phyloP scores from a whole-genome alignment of 1,140 invertebrate species.

The Cydia fagiglandana region DNA sequence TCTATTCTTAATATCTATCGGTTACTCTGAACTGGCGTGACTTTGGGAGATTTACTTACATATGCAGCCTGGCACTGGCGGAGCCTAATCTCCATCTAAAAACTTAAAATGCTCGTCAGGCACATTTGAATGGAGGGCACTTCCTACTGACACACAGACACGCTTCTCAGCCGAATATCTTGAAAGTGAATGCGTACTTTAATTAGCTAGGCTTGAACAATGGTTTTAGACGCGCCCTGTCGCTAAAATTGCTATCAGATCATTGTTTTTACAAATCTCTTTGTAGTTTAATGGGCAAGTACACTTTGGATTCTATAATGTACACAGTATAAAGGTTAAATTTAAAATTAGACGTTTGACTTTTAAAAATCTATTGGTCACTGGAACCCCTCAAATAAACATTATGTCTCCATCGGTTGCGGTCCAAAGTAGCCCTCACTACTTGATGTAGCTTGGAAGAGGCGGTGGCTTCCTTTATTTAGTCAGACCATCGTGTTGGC shows the following conservation, averaged over 20 bases:
- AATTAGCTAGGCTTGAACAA: neutral
- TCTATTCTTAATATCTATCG: neutral
- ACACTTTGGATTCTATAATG: slow-evolving; percentile 35
- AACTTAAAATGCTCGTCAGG: slow-evolving; percentile 6
- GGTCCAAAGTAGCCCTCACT: too few relatives aligned
- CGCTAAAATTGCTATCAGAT: slow-evolving; percentile 1
- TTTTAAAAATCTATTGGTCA: too few relatives aligned
- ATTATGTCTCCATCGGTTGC: too few relatives aligned
- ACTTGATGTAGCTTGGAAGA: too few relatives aligned
- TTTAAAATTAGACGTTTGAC: too few relatives aligned
- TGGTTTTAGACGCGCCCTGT: neutral
- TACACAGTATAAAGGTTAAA: too few relatives aligned
- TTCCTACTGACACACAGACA: slow-evolving; percentile 13
- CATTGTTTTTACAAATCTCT: neutral
- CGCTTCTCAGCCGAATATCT: slow-evolving; percentile 9
- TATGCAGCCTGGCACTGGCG: neutral
- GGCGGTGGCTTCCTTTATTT: too few relatives aligned
- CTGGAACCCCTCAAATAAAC: too few relatives aligned
- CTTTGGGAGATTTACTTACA: neutral
- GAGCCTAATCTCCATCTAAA: neutral
- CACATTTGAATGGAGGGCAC: neutral
- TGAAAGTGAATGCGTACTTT: slow-evolving; percentile 8
- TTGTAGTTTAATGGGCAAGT: slow-evolving; percentile 8
- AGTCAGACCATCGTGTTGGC: too few relatives aligned
- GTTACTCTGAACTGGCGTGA: neutral